Conservation (phyloP, 2,113 vertebrate species). For the Phyllostomus discolor region DNA sequence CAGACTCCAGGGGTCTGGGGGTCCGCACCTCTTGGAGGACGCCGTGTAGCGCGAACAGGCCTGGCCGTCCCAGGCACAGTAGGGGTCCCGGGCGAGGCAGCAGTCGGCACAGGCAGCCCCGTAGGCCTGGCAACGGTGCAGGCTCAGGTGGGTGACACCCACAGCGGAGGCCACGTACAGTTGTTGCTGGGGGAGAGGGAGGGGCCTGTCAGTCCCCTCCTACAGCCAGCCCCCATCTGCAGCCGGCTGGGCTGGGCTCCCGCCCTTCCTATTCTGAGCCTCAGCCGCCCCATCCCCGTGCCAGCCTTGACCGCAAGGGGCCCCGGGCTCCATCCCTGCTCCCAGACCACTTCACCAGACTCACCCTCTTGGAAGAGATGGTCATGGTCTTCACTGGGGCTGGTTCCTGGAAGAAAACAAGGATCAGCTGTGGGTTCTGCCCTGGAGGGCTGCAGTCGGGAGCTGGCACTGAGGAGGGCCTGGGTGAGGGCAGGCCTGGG, state of each 20-base stretch:
- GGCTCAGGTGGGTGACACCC: constrained; percentile 95
- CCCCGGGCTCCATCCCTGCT: neutral
- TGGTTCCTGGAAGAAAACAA: constrained; percentile 83
- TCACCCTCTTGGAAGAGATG: constrained; percentile 97
- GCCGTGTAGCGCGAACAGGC: constrained; percentile 96
- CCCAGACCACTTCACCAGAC: constrained; percentile 33
- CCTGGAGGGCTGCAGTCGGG: neutral
- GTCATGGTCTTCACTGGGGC: constrained; percentile 95
- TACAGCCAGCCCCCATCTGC: neutral
- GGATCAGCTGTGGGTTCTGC: neutral
- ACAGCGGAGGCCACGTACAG: constrained; percentile 92
- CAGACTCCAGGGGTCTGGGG: neutral
- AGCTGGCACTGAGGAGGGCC: neutral
- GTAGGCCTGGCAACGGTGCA: constrained; percentile 95
- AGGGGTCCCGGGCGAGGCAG: constrained; percentile 96
- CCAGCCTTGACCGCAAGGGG: neutral
- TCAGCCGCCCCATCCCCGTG: neutral
- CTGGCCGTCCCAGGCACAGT: constrained; percentile 98
- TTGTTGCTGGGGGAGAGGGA: constrained; percentile 89
- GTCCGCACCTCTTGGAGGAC: constrained; percentile 93
- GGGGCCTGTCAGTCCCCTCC: constrained; percentile 19
- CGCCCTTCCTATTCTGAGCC: neutral
- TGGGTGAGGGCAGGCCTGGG: neutral
- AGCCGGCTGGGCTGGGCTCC: neutral
- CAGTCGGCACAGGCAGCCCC: constrained; percentile 97